A percentile compares a stretch with the other conserved stretches of the same genome.
Evolutionary conservation across 2,797 vertebrate species (phyloP).

Genomic region (Rhadinocentrus ornatus): DNA sequence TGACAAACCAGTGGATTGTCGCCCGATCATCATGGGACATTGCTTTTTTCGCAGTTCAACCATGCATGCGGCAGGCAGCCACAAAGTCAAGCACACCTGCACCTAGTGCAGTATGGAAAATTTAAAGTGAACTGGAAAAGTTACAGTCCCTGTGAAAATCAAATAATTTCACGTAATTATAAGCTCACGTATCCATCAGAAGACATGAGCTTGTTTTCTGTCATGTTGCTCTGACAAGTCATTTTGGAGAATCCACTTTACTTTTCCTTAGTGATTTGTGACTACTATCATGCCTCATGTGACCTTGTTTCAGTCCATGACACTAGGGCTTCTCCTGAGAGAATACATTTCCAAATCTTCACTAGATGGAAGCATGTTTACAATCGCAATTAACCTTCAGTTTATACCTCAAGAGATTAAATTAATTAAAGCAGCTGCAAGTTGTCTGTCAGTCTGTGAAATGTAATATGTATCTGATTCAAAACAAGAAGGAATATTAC

Average conservation of each 20-base stretch:
- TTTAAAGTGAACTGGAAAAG: conserved; percentile 75
- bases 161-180: conserved; percentile 49
- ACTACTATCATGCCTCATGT: conserved; percentile 64
- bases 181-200: conserved; percentile 32
- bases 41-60: conserved; percentile 79
- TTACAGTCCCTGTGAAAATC: conserved; percentile 35
- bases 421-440: conserved; percentile 59
- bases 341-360: conserved; percentile 67
- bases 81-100: conserved; percentile 59
- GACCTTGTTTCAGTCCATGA: conserved; percentile 68
- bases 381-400: conserved; percentile 76
- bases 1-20: conserved; percentile 91
- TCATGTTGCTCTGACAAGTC: conserved; percentile 52
- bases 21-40: conserved; percentile 92
- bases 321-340: conserved; percentile 70
- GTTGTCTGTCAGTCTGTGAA: conserved; percentile 21
- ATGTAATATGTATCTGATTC: conserved; percentile 14
- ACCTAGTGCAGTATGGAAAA: conserved; percentile 78
- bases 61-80: conserved; percentile 68
- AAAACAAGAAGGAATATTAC: background rate
- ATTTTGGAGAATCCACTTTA: conserved; percentile 48
- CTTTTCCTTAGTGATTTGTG: conserved; percentile 73
- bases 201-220: conserved; percentile 54
- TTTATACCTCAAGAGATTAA: conserved; percentile 63
- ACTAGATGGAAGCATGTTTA: conserved; percentile 72